phyloP scores from a whole-genome alignment of 2,888 invertebrate species.

The Keiferia lycopersicella region DNA sequence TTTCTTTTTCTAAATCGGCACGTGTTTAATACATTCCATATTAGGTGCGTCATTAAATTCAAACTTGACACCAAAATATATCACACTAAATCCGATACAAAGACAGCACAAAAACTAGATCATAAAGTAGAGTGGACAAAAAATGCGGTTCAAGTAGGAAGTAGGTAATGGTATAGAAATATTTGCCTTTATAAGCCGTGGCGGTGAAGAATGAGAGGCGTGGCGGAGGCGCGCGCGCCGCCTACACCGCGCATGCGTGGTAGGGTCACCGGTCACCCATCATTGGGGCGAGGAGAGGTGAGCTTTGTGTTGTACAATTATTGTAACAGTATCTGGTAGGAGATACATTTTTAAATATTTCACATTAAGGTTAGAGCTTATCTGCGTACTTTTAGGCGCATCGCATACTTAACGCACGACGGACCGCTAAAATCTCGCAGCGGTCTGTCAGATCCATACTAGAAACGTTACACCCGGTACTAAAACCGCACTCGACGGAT shows the following conservation, averaged over 20 bases:
- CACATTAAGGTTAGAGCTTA: no score
- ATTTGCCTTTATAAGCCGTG: conserved; percentile 34
- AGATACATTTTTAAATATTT: no score
- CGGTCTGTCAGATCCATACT: no score
- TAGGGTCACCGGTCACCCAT: conserved; percentile 4
- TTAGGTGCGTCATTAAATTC: neutral
- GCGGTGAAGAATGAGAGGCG: conserved; percentile 55
- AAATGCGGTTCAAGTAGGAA: conserved; percentile 25
- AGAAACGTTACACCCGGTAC: no score
- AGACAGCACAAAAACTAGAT: conserved; percentile 5
- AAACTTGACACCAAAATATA: neutral
- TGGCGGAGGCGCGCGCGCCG: conserved; percentile 54
- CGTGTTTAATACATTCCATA: no score
- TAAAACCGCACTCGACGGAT: no score
- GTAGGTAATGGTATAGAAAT: neutral
- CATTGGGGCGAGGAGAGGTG: neutral
- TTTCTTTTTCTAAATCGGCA: no score
- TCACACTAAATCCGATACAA: neutral
- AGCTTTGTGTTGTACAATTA: no score
- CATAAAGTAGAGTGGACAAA: conserved; percentile 14
- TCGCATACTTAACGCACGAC: no score
- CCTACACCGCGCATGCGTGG: conserved; percentile 47
- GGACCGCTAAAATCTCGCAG: no score
- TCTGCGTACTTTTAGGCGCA: no score
- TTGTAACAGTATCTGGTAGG: no score